Conservation (phyloP, 2,113 vertebrate species). For the Dissostichus mawsoni region DNA sequence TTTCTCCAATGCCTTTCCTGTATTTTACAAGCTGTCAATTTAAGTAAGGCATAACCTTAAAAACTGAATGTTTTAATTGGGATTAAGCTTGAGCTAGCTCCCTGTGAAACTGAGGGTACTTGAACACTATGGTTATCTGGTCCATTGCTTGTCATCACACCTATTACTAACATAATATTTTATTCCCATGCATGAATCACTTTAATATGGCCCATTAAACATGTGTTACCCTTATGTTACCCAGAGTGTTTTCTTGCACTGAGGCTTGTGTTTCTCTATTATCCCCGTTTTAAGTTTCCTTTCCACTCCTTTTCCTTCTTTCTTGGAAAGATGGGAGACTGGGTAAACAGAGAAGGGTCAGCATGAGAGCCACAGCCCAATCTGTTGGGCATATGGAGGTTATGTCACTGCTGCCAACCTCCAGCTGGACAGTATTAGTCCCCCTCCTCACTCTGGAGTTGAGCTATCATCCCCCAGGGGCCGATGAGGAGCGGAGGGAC, state of each 20-base stretch:
- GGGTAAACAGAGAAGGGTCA: slow-evolving; percentile 52
- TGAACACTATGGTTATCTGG: neutral
- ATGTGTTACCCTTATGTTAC: neutral
- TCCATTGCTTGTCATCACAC: neutral
- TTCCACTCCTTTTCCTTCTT: slow-evolving; percentile 19
- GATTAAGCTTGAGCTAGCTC: neutral
- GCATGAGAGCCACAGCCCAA: slow-evolving; percentile 54
- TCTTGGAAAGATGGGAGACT: slow-evolving; percentile 18
- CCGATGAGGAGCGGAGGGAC: slow-evolving; percentile 50
- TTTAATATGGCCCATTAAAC: slow-evolving; percentile 3
- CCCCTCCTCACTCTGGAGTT: slow-evolving; percentile 46
- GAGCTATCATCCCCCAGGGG: slow-evolving; percentile 68
- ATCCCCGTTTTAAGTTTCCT: slow-evolving; percentile 26
- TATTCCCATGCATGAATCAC: neutral
- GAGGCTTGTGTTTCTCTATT: neutral
- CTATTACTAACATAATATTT: neutral
- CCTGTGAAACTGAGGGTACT: neutral
- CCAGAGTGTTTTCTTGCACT: neutral
- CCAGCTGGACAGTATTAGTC: slow-evolving; percentile 79
- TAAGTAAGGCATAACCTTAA: no score
- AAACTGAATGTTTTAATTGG: no score
- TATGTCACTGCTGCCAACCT: slow-evolving; percentile 62
- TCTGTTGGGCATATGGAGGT: slow-evolving; percentile 73
- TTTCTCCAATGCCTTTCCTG: no score
- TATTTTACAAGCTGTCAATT: no score